Evolutionary conservation across 2,888 invertebrate genomes (phyloP).

Genomic region (Tipula vernalis): DNA sequence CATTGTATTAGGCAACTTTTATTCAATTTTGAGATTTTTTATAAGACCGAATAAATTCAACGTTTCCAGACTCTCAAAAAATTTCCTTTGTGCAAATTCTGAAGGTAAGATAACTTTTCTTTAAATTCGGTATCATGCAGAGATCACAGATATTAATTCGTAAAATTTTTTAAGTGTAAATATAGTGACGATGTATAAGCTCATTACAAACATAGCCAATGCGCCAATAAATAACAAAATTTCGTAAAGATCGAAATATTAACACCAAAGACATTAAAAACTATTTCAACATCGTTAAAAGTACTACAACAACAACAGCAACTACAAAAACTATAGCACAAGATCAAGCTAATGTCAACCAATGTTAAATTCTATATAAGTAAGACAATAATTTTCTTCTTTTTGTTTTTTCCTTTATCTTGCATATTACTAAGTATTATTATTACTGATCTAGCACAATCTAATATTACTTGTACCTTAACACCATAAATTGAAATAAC

Average conservation of each 20-base stretch:
- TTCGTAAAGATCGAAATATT: not conserved
- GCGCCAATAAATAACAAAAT: not conserved
- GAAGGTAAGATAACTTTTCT: too few relatives aligned
- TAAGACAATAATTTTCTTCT: not conserved
- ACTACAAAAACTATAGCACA: not conserved
- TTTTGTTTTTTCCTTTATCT: not conserved
- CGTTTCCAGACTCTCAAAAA: too few relatives aligned
- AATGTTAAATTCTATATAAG: not conserved
- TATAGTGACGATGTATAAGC: too few relatives aligned
- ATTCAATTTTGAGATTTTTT: too few relatives aligned
- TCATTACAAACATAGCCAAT: too few relatives aligned
- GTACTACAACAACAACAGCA: not conserved
- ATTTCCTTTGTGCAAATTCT: too few relatives aligned
- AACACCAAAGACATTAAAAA: not conserved
- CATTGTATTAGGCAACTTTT: too few relatives aligned
- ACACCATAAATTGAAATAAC: not conserved
- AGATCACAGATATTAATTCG: too few relatives aligned
- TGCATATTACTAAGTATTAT: not conserved
- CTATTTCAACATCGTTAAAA: not conserved
- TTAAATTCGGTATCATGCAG: too few relatives aligned
- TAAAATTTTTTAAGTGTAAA: too few relatives aligned
- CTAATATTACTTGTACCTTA: not conserved
- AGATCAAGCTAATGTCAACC: not conserved
- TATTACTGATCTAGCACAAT: slow-evolving; percentile 4
- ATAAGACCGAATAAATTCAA: too few relatives aligned